phyloP scores from a whole-genome alignment of 1,140 invertebrate species.

The Zeugodacus cucurbitae region DNA sequence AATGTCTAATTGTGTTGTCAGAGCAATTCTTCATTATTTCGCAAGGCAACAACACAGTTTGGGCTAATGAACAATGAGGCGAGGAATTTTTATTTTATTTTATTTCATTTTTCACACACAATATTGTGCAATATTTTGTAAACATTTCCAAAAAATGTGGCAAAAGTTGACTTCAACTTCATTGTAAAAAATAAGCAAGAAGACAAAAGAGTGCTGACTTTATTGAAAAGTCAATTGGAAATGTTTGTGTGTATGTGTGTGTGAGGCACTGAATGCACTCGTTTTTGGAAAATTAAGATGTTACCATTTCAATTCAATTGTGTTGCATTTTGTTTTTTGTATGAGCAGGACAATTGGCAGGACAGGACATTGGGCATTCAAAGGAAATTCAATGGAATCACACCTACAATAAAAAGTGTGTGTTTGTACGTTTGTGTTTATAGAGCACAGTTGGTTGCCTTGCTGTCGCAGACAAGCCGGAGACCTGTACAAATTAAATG shows the following conservation, averaged over 20 bases:
- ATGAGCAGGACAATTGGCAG: not conserved
- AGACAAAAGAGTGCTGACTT: not conserved
- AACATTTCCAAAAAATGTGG: slow-evolving; percentile 48
- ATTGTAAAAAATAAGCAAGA: not conserved
- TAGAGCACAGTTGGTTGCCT: not conserved
- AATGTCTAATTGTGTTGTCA: not conserved
- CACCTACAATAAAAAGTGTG: slow-evolving; percentile 47
- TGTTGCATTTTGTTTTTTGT: slow-evolving; percentile 42
- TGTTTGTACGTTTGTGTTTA: not conserved
- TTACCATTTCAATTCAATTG: slow-evolving; percentile 47
- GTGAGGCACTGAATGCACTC: not conserved
- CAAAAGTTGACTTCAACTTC: not conserved
- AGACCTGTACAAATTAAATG: slow-evolving; percentile 41
- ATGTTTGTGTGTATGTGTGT: not conserved
- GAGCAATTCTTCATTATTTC: not conserved
- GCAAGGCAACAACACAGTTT: not conserved
- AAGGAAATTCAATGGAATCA: slow-evolving; percentile 53
- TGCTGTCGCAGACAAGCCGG: not conserved
- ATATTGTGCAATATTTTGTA: slow-evolving; percentile 57
- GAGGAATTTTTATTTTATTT: slow-evolving; percentile 42
- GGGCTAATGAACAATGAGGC: not conserved
- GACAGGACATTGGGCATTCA: slow-evolving; percentile 13
- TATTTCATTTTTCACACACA: slow-evolving; percentile 51
- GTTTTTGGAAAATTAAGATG: slow-evolving; percentile 26
- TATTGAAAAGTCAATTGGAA: not conserved